phyloP scores from a whole-genome alignment of 2,113 vertebrate genomes.

The Hylia prasina region DNA sequence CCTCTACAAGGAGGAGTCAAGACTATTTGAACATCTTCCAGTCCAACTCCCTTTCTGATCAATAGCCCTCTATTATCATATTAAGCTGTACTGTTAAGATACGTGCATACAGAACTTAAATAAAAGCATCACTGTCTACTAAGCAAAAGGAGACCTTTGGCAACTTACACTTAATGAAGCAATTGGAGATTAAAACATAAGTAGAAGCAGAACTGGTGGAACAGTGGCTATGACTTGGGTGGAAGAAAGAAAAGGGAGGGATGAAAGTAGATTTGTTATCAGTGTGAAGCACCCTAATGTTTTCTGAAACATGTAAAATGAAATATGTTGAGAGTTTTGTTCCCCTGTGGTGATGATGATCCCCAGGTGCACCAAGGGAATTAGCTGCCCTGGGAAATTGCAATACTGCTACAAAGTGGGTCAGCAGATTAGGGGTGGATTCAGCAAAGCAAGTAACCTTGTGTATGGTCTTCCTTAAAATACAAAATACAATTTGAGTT shows the following conservation, averaged over 20 bases:
- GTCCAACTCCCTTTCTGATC: not conserved
- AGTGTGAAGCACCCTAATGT: not conserved
- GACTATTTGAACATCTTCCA: not conserved
- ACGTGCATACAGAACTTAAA: accelerated
- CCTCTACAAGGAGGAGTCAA: not conserved
- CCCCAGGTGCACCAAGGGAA: not conserved
- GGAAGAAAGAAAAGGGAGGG: not conserved
- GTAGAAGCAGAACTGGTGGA: not conserved
- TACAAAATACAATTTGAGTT: not conserved
- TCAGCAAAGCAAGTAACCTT: not conserved
- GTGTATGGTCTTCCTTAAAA: not conserved
- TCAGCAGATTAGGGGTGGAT: not conserved
- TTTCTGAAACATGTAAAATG: not conserved
- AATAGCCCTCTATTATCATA: not conserved
- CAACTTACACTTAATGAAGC: not conserved
- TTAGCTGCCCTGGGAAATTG: not conserved
- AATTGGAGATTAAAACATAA: not conserved
- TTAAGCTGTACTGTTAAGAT: not conserved
- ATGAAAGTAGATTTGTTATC: not conserved
- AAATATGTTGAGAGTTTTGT: not conserved
- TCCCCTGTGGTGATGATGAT: not conserved
- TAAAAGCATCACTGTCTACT: not conserved
- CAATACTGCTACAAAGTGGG: no score
- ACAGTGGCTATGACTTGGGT: not conserved
- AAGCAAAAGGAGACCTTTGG: not conserved